Percentiles rank a stretch among this genome's conserved stretches.
Conservation (phyloP, 2,888 invertebrate genomes). For the Tortricodes alternella region DNA sequence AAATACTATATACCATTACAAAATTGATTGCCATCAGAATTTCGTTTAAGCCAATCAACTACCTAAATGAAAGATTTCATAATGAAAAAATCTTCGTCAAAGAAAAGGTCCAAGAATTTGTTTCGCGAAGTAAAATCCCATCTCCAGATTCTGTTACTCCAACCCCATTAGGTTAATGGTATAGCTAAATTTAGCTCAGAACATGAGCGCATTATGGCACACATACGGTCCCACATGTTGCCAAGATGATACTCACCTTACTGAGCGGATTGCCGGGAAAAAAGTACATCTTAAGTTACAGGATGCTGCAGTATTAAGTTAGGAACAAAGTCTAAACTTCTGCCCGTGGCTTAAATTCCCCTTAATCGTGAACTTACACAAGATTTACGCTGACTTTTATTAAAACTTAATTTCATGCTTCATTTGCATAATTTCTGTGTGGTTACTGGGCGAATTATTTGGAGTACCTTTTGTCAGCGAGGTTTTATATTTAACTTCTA, state of each 20-base stretch:
- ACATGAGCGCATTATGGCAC: slow-evolving; percentile 53
- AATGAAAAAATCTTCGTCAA: too few relatives aligned
- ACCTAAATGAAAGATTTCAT: too few relatives aligned
- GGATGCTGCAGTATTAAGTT: slow-evolving; percentile 73
- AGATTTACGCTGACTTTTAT: slow-evolving; percentile 12
- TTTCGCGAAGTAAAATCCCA: background rate
- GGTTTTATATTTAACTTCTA: too few relatives aligned
- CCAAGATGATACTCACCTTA: slow-evolving; percentile 75
- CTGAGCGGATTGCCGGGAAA: slow-evolving; percentile 70
- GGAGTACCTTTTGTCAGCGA: background rate
- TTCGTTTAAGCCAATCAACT: too few relatives aligned
- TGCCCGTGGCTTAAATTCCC: slow-evolving; percentile 47
- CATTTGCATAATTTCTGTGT: background rate
- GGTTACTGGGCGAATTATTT: background rate
- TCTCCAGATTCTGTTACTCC: slow-evolving; percentile 23
- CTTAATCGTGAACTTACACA: slow-evolving; percentile 18
- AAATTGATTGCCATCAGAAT: too few relatives aligned
- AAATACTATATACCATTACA: too few relatives aligned
- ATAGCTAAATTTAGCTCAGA: slow-evolving; percentile 70
- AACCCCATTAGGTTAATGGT: slow-evolving; percentile 66
- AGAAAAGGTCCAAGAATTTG: background rate
- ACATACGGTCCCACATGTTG: slow-evolving; percentile 67
- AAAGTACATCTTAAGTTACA: slow-evolving; percentile 77
- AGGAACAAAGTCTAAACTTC: slow-evolving; percentile 47
- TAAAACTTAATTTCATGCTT: background rate